Conservation (phyloP, 2,113 vertebrate species). For the Dendrocopos noguchii region DNA sequence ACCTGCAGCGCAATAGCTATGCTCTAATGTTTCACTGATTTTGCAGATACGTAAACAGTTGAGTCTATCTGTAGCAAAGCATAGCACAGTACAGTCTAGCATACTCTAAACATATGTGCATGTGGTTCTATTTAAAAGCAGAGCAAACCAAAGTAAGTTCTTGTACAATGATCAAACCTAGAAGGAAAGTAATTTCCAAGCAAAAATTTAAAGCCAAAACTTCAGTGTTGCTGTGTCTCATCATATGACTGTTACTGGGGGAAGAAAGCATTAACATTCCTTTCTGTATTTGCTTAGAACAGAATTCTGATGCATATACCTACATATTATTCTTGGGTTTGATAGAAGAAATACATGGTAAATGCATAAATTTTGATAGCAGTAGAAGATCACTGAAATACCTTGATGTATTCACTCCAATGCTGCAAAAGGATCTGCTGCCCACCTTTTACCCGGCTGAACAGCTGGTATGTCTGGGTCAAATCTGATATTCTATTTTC, state of each 20-base stretch:
- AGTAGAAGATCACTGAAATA: slow-evolving; percentile 39
- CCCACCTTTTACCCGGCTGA: slow-evolving; percentile 81
- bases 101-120: background rate
- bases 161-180: background rate
- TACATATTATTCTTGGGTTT: background rate
- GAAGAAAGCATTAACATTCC: background rate
- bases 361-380: background rate
- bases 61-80: background rate
- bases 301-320: background rate
- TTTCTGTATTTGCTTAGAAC: background rate
- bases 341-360: background rate
- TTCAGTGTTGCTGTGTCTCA: background rate
- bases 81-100: background rate
- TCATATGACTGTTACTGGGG: background rate
- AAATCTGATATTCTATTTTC: slow-evolving; percentile 83
- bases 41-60: background rate
- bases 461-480: slow-evolving; percentile 82
- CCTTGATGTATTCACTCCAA: slow-evolving; percentile 87
- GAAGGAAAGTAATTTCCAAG: background rate
- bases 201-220: background rate
- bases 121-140: background rate
- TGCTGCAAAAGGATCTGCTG: slow-evolving; percentile 81
- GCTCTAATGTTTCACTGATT: background rate
- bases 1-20: background rate
- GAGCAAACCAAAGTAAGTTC: background rate